These are phyloP conservation scores for Leontocebus nigricollis DNA, from an alignment of 2,797 vertebrate species.

Conservation along the genomic window DNA sequence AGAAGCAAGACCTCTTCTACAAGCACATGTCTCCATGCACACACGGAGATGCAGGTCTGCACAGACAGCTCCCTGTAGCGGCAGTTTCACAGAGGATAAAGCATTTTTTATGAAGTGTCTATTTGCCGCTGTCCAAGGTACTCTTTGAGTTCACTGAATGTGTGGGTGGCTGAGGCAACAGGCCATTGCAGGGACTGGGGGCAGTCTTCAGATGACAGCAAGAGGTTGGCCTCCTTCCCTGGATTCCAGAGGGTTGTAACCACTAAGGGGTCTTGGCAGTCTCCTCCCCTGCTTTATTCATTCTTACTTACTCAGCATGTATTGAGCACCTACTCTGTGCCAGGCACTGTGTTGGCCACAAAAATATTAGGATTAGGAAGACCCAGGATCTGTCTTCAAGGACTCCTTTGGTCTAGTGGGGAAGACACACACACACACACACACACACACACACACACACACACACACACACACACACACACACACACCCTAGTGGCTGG, in stretches of 20 bases:
- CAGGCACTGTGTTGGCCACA: neutral
- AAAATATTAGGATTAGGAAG: neutral
- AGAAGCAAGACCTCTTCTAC: neutral
- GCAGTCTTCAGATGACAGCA: neutral
- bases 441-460: too few relatives aligned
- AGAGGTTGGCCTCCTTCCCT: slow-evolving; percentile 29
- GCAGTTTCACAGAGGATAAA: neutral
- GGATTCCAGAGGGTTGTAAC: neutral
- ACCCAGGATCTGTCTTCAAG: neutral
- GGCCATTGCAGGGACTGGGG: neutral
- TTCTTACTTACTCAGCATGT: slow-evolving; percentile 25
- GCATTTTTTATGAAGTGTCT: slow-evolving; percentile 1
- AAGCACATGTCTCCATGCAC: neutral
- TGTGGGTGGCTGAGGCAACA: slow-evolving; percentile 20
- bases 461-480: too few relatives aligned
- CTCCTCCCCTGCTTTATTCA: neutral
- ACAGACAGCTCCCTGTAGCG: slow-evolving; percentile 7
- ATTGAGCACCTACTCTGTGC: neutral
- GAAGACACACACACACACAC: neutral
- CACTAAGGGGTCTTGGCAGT: neutral
- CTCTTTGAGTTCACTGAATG: neutral
- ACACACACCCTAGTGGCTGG: too few relatives aligned
- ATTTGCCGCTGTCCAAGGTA: slow-evolving; percentile 67
- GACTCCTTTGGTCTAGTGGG: neutral
- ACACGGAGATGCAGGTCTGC: neutral